Conservation (phyloP, 92 coral and sea anemone species). For the Bergia puertoricense region DNA sequence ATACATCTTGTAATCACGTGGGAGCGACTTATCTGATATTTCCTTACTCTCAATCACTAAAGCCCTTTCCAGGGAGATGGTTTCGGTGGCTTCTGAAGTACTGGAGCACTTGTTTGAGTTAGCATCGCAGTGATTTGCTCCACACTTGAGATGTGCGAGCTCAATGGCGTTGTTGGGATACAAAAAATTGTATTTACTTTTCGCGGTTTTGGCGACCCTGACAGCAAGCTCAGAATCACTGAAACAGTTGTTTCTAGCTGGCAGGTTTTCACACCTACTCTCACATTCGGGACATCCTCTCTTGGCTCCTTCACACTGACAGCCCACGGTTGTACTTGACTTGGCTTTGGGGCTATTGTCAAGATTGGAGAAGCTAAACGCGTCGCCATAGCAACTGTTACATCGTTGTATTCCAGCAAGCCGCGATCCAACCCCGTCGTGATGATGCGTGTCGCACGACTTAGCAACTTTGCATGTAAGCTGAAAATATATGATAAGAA, state of each 20-base stretch:
- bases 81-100: constrained; percentile 24
- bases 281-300: neutral
- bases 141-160: neutral
- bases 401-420: constrained; percentile 58
- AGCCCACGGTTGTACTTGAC: neutral
- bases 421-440: constrained; percentile 55
- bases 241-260: constrained; percentile 45
- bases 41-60: constrained; percentile 3
- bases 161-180: constrained; percentile 33
- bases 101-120: constrained; percentile 23
- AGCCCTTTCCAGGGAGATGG: constrained; percentile 30
- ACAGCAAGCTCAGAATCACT: constrained; percentile 62
- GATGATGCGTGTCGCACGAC: constrained; percentile 27
- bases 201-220: constrained; percentile 20
- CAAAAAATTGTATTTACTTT: constrained; percentile 18
- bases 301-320: neutral
- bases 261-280: constrained; percentile 4
- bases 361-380: constrained; percentile 11
- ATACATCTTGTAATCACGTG: constrained; percentile 47
- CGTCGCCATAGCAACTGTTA: constrained; percentile 43
- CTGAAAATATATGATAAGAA: neutral
- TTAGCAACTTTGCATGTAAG: constrained; percentile 15
- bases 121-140: neutral
- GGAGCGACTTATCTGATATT: constrained; percentile 7
- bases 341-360: neutral